Evolutionary conservation across 2,113 vertebrate genomes (phyloP).

Genomic region (Rutilus rutilus): DNA sequence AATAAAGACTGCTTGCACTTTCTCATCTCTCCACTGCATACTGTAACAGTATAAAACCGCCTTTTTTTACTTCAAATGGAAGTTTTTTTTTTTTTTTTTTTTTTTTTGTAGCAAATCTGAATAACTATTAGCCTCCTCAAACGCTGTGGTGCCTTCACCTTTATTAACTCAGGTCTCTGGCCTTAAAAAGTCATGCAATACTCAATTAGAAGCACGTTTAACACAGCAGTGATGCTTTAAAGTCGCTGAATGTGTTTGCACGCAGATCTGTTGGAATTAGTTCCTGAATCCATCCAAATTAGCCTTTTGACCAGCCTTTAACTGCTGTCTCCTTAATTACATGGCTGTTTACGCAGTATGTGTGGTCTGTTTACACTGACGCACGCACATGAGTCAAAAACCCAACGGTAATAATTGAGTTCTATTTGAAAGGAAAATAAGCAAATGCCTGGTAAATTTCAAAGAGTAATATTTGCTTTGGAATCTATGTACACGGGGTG

Average conservation of each 20-base stretch:
- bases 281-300: slow-evolving; percentile 50
- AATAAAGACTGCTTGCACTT: too few species aligned
- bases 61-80: background rate
- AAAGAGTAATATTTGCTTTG: slow-evolving; percentile 71
- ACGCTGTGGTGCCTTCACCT: slow-evolving; percentile 2
- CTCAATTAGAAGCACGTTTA: background rate
- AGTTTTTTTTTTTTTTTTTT: background rate
- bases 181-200: background rate
- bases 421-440: slow-evolving; percentile 72
- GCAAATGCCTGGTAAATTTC: slow-evolving; percentile 63
- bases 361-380: slow-evolving; percentile 59
- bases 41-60: background rate
- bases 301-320: slow-evolving; percentile 48
- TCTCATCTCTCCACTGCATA: too few species aligned
- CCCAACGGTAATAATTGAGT: slow-evolving; percentile 60
- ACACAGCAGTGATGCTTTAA: slow-evolving; percentile 15
- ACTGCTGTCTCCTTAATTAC: slow-evolving; percentile 42
- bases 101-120: background rate
- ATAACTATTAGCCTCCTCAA: background rate
- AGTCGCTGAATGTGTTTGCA: slow-evolving; percentile 12
- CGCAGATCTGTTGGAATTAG: slow-evolving; percentile 50
- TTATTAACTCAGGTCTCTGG: background rate
- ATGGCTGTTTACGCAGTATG: slow-evolving; percentile 48
- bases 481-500: slow-evolving; percentile 32
- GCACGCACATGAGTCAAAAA: slow-evolving; percentile 39